Evolutionary conservation across 2,797 vertebrate species (phyloP), one percentile per base, ranked within the genome.

Genomic region (Alca torda): DNA sequence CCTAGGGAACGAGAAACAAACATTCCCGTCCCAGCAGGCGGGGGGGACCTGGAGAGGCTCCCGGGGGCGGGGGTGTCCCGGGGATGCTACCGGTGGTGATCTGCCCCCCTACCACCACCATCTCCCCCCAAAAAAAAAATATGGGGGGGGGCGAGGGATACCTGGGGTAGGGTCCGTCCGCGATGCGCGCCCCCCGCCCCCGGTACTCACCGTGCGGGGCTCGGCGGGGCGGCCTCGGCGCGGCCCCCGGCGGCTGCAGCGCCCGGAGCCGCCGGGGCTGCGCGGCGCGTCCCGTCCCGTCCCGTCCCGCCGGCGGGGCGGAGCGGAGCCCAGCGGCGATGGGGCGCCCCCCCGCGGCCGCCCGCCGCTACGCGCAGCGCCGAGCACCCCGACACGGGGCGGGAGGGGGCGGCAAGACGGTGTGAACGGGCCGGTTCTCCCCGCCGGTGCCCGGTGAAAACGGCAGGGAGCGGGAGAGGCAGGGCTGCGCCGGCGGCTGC

Each of bases 211-310:
- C 48, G 79, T 45, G 75, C 54, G 77, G 77, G 72, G 70, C 67
- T 56, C 31, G 31, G 73, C 20, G 59, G 25, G 67, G 87, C 25
- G 16, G 23, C 33, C n/a, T 60, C 65, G 48, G 63, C 63, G 69
- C 73, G 54, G 60, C 31, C 89, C 81, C 89, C 50, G 67, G 77
- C 91, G 89, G 85, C 74, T 41, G 89, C 92, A 83, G 89, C 75
- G 35, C 83, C 76, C 87, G 87, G 84, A 68, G 79, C 94, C 64
- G 54, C 87, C 60, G 90, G 92, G 81, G 80, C 86, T 31, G 57
- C 17, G 95, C 56, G 43, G 35, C 13, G 53, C 17, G n/a, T 65
- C 53, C 88, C 57, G 43, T 56, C 53, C 88, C 57, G 43, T 56
- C 53, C 54, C 54, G 54, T 65, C 54, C 88, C 63, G 43, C 54